Percentiles rank a stretch among this genome's conserved stretches.
Conservation (phyloP, 2,113 vertebrate genomes). For the Ctenodactylus gundi region DNA sequence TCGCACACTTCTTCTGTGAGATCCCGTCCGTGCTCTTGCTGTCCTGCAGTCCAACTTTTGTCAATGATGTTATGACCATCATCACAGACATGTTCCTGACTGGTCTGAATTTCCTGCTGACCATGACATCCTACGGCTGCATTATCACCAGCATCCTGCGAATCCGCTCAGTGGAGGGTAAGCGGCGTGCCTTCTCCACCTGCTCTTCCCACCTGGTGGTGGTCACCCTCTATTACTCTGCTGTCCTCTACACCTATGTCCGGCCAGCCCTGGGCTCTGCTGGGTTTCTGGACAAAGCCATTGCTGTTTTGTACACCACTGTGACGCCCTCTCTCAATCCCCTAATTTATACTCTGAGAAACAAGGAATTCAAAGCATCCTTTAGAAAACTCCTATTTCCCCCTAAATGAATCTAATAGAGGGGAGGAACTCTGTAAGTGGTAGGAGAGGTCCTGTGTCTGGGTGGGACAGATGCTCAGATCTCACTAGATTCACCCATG, state of each 20-base stretch:
- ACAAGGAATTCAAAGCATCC: background rate
- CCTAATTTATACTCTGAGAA: background rate
- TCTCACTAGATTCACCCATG: background rate
- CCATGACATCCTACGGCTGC: background rate
- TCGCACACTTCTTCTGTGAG: constrained; percentile 40
- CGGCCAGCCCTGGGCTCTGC: constrained; percentile 20
- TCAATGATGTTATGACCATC: background rate
- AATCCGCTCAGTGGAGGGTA: background rate
- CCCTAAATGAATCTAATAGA: background rate
- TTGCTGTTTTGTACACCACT: background rate
- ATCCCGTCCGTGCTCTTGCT: background rate
- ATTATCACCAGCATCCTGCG: constrained; percentile 24
- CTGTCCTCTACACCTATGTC: constrained; percentile 51
- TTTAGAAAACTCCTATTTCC: background rate
- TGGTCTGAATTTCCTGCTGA: background rate
- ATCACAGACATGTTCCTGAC: background rate
- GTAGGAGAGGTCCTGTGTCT: too few relatives aligned
- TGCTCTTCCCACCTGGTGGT: background rate
- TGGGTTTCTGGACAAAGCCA: background rate
- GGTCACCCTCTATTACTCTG: constrained; percentile 45
- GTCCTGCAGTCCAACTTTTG: background rate
- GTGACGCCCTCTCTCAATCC: background rate
- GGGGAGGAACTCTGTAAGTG: background rate
- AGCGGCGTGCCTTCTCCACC: background rate
- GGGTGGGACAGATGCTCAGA: background rate